Evolutionary conservation across 2,113 vertebrate species (phyloP).

Genomic region (Centropus bengalensis): DNA sequence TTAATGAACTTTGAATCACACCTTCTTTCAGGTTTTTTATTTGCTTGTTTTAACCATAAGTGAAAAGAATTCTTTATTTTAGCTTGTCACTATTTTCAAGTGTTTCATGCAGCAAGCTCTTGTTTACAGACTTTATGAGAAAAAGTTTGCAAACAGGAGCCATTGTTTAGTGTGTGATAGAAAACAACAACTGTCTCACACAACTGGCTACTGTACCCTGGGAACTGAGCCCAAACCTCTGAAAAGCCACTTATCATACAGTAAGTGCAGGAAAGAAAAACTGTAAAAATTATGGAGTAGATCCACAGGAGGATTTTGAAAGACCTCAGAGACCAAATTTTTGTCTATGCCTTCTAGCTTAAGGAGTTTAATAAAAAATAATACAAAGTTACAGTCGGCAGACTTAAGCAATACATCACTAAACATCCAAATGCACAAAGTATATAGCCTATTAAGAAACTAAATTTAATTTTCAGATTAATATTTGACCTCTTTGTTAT

Average conservation of each 20-base stretch:
- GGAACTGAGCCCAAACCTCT: not conserved
- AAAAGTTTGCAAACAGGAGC: not conserved
- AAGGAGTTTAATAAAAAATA: not conserved
- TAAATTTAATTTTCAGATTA: not conserved
- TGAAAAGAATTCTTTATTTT: not conserved
- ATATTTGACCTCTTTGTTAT: not conserved
- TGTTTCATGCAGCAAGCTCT: not conserved
- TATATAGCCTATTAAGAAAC: not conserved
- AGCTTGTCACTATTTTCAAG: not conserved
- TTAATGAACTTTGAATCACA: not conserved
- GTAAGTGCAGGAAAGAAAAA: not conserved
- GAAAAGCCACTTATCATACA: not conserved
- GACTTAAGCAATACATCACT: not conserved
- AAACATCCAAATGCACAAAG: not conserved
- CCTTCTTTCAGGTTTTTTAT: not conserved
- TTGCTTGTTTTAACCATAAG: not conserved
- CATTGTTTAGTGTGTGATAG: not conserved
- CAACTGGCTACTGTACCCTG: not conserved
- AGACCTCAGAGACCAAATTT: not conserved
- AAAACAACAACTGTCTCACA: not conserved
- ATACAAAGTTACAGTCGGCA: not conserved
- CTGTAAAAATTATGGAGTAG: not conserved
- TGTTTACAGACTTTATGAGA: not conserved
- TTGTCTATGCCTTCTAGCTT: not conserved
- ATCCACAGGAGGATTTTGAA: not conserved